Evolutionary conservation across 1,140 invertebrate genomes (phyloP).

Genomic region (Trichogramma pretiosum): DNA sequence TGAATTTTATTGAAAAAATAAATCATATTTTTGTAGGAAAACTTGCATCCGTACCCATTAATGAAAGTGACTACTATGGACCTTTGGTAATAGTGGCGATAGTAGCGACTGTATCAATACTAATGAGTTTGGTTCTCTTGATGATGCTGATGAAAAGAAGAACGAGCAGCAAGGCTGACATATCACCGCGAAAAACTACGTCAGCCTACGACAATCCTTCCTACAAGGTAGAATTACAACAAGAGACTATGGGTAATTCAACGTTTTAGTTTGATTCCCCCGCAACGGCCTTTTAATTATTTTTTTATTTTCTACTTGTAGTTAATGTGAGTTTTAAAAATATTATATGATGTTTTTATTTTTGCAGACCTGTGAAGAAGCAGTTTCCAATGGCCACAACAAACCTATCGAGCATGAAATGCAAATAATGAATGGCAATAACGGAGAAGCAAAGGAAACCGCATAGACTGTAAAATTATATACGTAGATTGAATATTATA

Average conservation of each 20-base stretch:
- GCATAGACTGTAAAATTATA: conserved; percentile 30
- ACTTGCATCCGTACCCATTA: conserved; percentile 49
- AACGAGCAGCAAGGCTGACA: conserved; percentile 50
- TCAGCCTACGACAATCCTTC: conserved; percentile 88
- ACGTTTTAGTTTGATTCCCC: conserved; percentile 33
- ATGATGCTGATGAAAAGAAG: conserved; percentile 71
- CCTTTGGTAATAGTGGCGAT: conserved; percentile 79
- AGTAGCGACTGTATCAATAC: conserved; percentile 71
- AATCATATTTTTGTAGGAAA: conserved; percentile 53
- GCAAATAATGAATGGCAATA: conserved; percentile 32
- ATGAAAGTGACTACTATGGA: conserved; percentile 71
- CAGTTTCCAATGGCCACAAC: conserved; percentile 33
- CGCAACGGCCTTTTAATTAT: conserved; percentile 10
- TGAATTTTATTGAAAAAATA: too few relatives aligned
- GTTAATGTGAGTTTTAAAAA: not conserved
- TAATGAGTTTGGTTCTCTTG: conserved; percentile 69
- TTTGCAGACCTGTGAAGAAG: conserved; percentile 42
- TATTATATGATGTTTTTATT: conserved; percentile 1
- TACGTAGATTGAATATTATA: conserved; percentile 16
- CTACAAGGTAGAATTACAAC: conserved; percentile 86
- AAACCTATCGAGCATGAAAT: conserved; percentile 38
- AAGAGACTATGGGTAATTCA: conserved; percentile 77
- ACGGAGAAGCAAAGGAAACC: conserved; percentile 30
- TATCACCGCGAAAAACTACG: conserved; percentile 60
- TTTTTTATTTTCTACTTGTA: not conserved